Percentiles rank a stretch among this genome's conserved stretches.
phyloP scores from a whole-genome alignment of 2,797 vertebrate genomes.

The Podargus strigoides region DNA sequence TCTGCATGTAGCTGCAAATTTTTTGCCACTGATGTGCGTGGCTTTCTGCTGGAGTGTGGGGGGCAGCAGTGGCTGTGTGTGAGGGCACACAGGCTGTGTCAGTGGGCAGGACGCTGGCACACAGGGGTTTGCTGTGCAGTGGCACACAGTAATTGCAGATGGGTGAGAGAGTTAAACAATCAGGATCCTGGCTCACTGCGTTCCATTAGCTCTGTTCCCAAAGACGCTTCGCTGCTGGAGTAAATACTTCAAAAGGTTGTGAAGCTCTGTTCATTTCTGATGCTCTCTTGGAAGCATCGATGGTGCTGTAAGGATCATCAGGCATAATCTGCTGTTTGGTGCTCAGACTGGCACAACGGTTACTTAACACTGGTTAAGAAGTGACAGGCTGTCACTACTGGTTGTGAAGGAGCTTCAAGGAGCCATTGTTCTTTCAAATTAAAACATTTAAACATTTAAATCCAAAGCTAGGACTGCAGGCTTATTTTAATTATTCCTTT shows the following conservation, averaged over 20 bases:
- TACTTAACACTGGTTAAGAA: slow-evolving; percentile 48
- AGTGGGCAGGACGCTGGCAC: accelerated
- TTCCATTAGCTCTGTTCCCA: background rate
- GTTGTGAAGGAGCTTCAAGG: slow-evolving; percentile 57
- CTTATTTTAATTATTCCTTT: slow-evolving; percentile 73
- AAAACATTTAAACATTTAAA: slow-evolving; percentile 78
- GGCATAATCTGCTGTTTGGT: slow-evolving; percentile 41
- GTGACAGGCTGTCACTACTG: slow-evolving; percentile 69
- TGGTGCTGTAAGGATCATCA: slow-evolving; percentile 46
- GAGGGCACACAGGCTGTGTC: accelerated
- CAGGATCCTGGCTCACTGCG: accelerated
- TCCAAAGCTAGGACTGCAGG: slow-evolving; percentile 65
- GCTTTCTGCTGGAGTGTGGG: background rate
- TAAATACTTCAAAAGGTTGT: background rate
- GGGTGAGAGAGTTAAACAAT: background rate
- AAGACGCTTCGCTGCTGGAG: background rate
- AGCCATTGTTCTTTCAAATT: slow-evolving; percentile 76
- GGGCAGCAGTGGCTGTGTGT: background rate
- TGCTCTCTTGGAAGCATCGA: background rate
- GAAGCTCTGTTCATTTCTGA: background rate
- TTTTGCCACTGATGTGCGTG: background rate
- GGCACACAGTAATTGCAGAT: accelerated
- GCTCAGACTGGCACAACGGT: slow-evolving; percentile 36
- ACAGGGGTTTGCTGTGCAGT: accelerated
- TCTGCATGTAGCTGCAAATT: accelerated